Conservation (phyloP, 2,797 vertebrate species). For the Hylomyscus alleni region DNA sequence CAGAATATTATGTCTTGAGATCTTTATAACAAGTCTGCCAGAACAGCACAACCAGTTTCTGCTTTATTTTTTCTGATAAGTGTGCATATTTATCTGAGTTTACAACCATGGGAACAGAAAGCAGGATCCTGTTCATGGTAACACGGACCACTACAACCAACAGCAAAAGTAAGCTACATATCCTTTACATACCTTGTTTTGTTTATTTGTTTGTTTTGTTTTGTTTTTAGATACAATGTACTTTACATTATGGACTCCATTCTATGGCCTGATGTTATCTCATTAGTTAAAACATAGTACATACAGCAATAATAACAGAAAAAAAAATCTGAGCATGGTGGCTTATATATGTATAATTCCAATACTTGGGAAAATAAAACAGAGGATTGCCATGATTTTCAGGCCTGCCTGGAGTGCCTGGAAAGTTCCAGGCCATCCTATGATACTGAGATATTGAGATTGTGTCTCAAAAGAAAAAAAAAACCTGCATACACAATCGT, state of each 20-base stretch:
- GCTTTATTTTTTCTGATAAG: conserved; percentile 46
- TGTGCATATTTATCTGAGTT: not conserved
- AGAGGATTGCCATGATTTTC: not conserved
- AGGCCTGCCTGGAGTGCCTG: too few species aligned
- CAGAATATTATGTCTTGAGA: not conserved
- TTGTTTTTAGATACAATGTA: not conserved
- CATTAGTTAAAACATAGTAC: not conserved
- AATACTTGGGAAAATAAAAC: not conserved
- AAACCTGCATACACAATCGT: not conserved
- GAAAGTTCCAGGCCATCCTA: not conserved
- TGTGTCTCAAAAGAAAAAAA: too few species aligned
- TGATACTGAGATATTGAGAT: not conserved
- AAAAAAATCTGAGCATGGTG: not conserved
- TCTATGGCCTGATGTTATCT: not conserved
- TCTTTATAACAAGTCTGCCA: not conserved
- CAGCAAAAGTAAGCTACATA: not conserved
- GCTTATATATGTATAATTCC: not conserved
- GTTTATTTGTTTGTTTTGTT: not conserved
- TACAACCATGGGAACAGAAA: not conserved
- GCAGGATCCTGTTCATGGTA: not conserved
- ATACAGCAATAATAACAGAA: not conserved
- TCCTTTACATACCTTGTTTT: not conserved
- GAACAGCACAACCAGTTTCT: not conserved
- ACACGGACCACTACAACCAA: not conserved
- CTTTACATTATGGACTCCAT: conserved; percentile 2